Base-by-base conservation (phyloP, 53 echinoderm and acorn worm genomes). In the Holothuria scabra region DNA sequence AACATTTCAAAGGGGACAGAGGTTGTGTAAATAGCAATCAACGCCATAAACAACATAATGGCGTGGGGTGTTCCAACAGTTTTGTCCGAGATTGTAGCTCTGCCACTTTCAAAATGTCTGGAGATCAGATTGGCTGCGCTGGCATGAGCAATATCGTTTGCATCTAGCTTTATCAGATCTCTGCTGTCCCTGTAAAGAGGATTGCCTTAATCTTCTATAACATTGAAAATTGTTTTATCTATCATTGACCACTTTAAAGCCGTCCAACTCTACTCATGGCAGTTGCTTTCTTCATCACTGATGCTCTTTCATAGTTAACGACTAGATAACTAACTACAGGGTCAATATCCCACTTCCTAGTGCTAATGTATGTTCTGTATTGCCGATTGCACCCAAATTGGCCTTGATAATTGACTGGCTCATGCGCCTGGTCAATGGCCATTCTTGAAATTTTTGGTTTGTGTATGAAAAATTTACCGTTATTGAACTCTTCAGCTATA, bases 311-410 rank as follows among this genome's bases (percentile, higher is more conserved):
- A 10, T 19, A 16, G 18, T 20, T 55, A 20, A 63, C 46, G n/a
- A 76, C 44, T 14, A 62, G 63, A 63, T 64, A 65, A 33, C 86
- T 78, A 11, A 86, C 86, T 62, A 79, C 58, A 8, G 65, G 63
- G n/a, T n/a, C n/a, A 76, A 74, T 81, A 81, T 81, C 80, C 67
- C 81, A 65, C 81, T 69, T 30, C 85, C 23, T 30, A 72, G 72
- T 28, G 20, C 79, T 19, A 21, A 14, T 31, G 65, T 13, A 60
- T 79, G 26, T 79, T 60, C 67, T 29, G 48, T 74, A 23, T 46
- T 44, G 60, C 80, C 59, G 2, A 80, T 37, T 38, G 80, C 80
- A 60, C 80, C 80, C 9, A 60, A 60, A 28, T 80, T 28, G 28
- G 58, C 33, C 60, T 80, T 80, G 0, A 80, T 60, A 6, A 69